Percentiles rank a stretch among this genome's conserved stretches.
These are phyloP conservation scores for Sipha flava DNA, from an alignment of 1,140 invertebrate genomes.

Conservation along the genomic window DNA sequence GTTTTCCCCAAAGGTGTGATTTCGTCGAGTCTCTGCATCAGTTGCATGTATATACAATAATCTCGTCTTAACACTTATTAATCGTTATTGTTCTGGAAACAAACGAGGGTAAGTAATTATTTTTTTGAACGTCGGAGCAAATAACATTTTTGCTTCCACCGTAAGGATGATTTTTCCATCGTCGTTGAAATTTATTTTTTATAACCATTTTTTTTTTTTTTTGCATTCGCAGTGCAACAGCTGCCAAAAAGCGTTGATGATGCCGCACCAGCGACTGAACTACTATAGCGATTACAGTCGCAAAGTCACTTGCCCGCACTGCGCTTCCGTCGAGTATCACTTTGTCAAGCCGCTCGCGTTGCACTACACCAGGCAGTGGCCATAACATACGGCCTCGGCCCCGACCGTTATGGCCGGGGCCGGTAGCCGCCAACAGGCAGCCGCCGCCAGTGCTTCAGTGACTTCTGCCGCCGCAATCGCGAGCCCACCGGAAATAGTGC, in stretches of 20 bases:
- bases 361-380: slow-evolving; percentile 74
- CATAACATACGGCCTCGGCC: slow-evolving; percentile 70
- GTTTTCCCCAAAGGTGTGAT: not conserved
- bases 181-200: too few species aligned
- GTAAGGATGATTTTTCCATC: too few species aligned
- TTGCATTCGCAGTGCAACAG: slow-evolving; percentile 65
- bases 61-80: too few species aligned
- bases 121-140: not conserved
- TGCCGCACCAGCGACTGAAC: slow-evolving; percentile 76
- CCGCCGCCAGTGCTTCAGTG: not conserved
- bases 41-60: too few species aligned
- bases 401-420: slow-evolving; percentile 38
- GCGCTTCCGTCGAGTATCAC: slow-evolving; percentile 80
- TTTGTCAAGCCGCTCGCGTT: slow-evolving; percentile 81
- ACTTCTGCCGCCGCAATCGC: not conserved
- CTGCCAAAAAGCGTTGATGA: slow-evolving; percentile 75
- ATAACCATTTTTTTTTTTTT: too few species aligned
- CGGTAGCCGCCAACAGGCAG: slow-evolving; percentile 35
- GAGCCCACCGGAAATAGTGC: not conserved
- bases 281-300: slow-evolving; percentile 95
- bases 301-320: slow-evolving; percentile 81
- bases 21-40: too few species aligned
- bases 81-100: too few species aligned
- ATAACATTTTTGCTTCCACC: not conserved
- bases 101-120: not conserved